These are phyloP conservation scores for Epirrita christyi DNA, from an alignment of 2,888 invertebrate species.

Conservation along the genomic window DNA sequence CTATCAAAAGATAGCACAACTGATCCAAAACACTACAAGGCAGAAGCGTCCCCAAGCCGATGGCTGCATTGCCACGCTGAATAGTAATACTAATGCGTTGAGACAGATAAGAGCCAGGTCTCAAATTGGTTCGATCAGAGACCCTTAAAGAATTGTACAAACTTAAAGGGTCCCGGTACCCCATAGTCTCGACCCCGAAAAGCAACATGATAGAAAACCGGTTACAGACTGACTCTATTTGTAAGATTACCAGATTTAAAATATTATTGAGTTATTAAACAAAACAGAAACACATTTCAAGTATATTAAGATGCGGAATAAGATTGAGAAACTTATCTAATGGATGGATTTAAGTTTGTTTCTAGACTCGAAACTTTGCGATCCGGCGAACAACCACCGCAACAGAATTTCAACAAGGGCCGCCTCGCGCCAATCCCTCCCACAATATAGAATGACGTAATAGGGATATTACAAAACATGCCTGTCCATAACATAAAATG, in stretches of 20 bases:
- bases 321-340: constrained; percentile 27
- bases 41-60: too few species aligned
- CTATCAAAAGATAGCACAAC: too few species aligned
- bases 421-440: constrained; percentile 7
- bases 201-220: too few species aligned
- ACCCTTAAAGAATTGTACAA: too few species aligned
- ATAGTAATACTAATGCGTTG: too few species aligned
- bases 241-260: constrained; percentile 19
- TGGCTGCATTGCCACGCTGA: too few species aligned
- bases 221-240: too few species aligned
- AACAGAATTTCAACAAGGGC: constrained; percentile 23
- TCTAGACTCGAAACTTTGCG: constrained; percentile 35
- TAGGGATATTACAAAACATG: constrained; percentile 20
- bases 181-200: too few species aligned
- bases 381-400: constrained; percentile 18
- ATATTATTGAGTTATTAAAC: constrained; percentile 13
- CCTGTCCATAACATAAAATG: constrained; percentile 24
- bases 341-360: constrained; percentile 36
- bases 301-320: constrained; percentile 28
- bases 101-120: too few species aligned
- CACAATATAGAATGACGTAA: constrained; percentile 21
- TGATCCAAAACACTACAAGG: too few species aligned
- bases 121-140: too few species aligned
- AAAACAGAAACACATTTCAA: constrained; percentile 10
- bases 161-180: too few species aligned